Evolutionary conservation across 2,113 vertebrate genomes (phyloP), one percentile per base, ranked within the genome.

Genomic region (Vanacampus margaritifer): DNA sequence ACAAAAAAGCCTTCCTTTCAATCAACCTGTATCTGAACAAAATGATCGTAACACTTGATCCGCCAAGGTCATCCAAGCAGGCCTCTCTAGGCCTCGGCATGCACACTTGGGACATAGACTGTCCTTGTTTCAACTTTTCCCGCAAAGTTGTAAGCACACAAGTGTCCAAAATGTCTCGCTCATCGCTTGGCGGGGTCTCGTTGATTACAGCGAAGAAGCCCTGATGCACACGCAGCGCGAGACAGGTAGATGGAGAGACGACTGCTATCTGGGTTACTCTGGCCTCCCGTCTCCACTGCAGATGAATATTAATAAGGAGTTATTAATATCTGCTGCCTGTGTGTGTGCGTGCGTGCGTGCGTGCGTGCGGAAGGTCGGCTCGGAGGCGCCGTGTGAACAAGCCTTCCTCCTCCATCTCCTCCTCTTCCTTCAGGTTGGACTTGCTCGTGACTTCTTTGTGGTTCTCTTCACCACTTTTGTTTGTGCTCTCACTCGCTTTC

Each of bases 251-350:
- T n/a, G n/a, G n/a, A 78, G 73, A 83, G 80, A 82, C 48, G 28
- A 69, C 68, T 86, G 0, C 64, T 87, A 90, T 88, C 82, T 90
- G 83, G 89, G 87, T 88, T 90, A 87, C 86, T 80, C 84, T 69
- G 82, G 79, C 78, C 85, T 87, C 85, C 83, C 83, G 88, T 89
- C 83, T 86, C 80, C 81, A 78, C 88, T 89, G 85, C 84, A 87
- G 87, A 89, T 88, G 87, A 90, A 90, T 90, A 90, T 90, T 90
- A 90, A 90, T 88, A 82, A 83, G 84, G 68, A 75, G 89, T 88
- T 91, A 90, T 90, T 90, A 90, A 90, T 89, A 90, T 87, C 89
- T 82, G 79, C 78, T 83, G 84, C 83, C 76, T 87, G 36, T 43
- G 68, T 85, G 36, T 36, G 68, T 69, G 76, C n/a, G n/a, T 50